Evolutionary conservation across 2,888 invertebrate species (phyloP).

Genomic region (Criorhina ranunculi): DNA sequence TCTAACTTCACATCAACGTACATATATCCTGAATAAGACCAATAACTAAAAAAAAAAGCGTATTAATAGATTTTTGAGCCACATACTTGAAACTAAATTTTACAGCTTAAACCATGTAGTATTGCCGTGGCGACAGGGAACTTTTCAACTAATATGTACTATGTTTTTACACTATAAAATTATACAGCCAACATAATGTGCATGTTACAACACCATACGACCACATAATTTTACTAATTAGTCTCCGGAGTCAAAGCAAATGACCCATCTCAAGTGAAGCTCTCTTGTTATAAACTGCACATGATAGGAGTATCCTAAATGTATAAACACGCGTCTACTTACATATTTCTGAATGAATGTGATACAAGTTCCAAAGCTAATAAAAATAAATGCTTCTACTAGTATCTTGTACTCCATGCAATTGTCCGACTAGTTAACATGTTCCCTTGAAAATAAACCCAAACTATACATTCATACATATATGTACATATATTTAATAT

Average conservation of each 20-base stretch:
- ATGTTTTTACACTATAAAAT: neutral
- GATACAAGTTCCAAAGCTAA: slow-evolving; percentile 17
- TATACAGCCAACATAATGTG: slow-evolving; percentile 12
- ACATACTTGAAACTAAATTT: too few relatives aligned
- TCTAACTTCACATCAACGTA: too few relatives aligned
- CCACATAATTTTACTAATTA: slow-evolving; percentile 48
- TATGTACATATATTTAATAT: slow-evolving; percentile 5
- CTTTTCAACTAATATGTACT: too few relatives aligned
- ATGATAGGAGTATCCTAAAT: slow-evolving; percentile 6
- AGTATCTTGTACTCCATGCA: neutral
- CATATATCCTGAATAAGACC: too few relatives aligned
- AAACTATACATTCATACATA: slow-evolving; percentile 19
- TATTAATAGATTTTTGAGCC: too few relatives aligned
- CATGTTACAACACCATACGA: slow-evolving; percentile 4
- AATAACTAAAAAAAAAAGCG: too few relatives aligned
- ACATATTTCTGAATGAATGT: neutral
- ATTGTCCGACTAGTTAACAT: slow-evolving; percentile 14
- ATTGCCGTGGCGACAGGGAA: too few relatives aligned
- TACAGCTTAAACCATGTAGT: too few relatives aligned
- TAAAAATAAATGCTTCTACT: slow-evolving; percentile 41
- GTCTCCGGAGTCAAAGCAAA: slow-evolving; percentile 39
- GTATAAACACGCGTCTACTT: slow-evolving; percentile 13
- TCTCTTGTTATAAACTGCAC: slow-evolving; percentile 8
- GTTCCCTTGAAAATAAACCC: neutral
- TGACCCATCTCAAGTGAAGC: slow-evolving; percentile 40